These are phyloP conservation scores for Macrochelys suwanniensis DNA, from an alignment of 2,797 vertebrate species.

Conservation along the genomic window DNA sequence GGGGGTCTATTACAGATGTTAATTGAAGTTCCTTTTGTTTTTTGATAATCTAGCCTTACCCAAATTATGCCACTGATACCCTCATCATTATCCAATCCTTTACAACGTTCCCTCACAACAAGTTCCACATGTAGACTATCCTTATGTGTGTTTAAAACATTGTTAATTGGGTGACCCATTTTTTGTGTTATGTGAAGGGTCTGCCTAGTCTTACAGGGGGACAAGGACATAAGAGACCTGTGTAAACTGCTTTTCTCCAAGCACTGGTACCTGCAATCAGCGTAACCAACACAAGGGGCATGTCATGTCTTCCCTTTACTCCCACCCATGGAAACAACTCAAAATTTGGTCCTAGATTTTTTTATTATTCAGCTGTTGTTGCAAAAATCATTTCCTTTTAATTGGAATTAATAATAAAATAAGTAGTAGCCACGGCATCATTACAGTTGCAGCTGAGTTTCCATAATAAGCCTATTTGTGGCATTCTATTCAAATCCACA, in stretches of 20 bases:
- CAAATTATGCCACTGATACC: slow-evolving; percentile 65
- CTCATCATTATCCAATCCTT: slow-evolving; percentile 54
- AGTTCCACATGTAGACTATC: too few species aligned
- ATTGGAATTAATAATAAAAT: not conserved
- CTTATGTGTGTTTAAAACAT: too few species aligned
- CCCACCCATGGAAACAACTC: not conserved
- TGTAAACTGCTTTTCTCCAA: not conserved
- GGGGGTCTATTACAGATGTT: slow-evolving; percentile 72
- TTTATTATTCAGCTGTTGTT: not conserved
- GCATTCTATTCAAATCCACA: not conserved
- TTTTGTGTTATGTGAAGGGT: too few species aligned
- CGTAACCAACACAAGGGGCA: not conserved
- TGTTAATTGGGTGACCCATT: too few species aligned
- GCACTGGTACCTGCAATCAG: not conserved
- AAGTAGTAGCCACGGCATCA: not conserved
- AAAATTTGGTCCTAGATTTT: not conserved
- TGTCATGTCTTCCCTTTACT: not conserved
- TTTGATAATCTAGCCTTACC: slow-evolving; percentile 68
- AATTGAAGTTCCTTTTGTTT: slow-evolving; percentile 69
- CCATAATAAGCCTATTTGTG: not conserved
- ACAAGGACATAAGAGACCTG: not conserved
- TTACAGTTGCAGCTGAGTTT: not conserved
- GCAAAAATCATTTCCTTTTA: not conserved
- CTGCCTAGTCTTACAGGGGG: not conserved
- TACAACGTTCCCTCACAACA: too few species aligned